phyloP scores from a whole-genome alignment of 2,888 invertebrate species.

The Orthosia gothica region DNA sequence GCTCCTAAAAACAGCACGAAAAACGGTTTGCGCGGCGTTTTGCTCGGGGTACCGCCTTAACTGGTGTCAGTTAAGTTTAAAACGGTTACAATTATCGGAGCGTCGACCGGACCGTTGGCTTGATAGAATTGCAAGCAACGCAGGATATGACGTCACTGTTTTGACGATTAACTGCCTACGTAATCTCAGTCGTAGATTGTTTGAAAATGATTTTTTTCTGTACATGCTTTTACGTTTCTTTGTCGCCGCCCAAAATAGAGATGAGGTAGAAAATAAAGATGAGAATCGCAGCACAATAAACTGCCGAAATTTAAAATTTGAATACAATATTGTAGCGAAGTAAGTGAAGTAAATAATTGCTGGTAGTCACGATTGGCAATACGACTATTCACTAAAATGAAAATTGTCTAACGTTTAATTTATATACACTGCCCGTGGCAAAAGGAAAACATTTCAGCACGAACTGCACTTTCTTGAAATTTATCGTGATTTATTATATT shows the following conservation, averaged over 20 bases:
- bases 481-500: conserved; percentile 15
- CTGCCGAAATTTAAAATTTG: background rate
- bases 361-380: background rate
- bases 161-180: conserved; percentile 58
- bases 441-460: conserved; percentile 8
- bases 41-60: too few relatives aligned
- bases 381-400: background rate
- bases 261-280: conserved; percentile 7
- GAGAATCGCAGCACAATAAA: conserved; percentile 5
- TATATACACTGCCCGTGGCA: conserved; percentile 8
- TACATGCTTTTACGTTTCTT: conserved; percentile 5
- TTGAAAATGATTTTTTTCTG: conserved; percentile 21
- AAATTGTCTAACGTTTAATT: background rate
- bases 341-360: background rate
- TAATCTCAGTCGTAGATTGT: conserved; percentile 33
- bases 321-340: background rate
- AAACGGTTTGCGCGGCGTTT: too few relatives aligned
- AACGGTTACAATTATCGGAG: conserved; percentile 62
- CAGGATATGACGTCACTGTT: conserved; percentile 69
- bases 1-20: too few relatives aligned
- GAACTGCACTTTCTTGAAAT: conserved; percentile 27
- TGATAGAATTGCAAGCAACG: conserved; percentile 58
- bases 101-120: conserved; percentile 63
- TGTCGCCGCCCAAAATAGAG: background rate
- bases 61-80: conserved; percentile 61